These are phyloP conservation scores for Caenorhabditis afra DNA, from an alignment of 2,888 invertebrate species.

Conservation along the genomic window DNA sequence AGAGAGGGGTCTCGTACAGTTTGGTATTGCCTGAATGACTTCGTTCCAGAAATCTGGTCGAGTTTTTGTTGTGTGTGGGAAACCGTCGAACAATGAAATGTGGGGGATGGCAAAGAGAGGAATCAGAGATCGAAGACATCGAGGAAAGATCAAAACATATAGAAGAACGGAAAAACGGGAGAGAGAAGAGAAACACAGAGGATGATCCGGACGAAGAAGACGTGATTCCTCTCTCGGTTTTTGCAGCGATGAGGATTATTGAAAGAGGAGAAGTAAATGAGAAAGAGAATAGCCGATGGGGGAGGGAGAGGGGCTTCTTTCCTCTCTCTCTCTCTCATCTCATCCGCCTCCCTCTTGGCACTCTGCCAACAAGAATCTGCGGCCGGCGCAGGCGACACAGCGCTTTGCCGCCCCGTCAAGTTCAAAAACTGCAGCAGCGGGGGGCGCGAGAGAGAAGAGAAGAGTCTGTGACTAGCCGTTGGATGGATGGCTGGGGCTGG, in stretches of 20 bases:
- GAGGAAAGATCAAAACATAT: neutral
- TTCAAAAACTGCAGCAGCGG: constrained; percentile 14
- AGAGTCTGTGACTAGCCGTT: too few relatives aligned
- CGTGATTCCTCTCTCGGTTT: too few relatives aligned
- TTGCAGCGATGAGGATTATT: neutral
- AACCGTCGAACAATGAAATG: too few relatives aligned
- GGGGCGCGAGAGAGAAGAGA: neutral
- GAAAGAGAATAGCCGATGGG: neutral
- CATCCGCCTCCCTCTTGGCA: constrained; percentile 3
- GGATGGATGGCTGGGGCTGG: neutral
- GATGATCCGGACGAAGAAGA: constrained; percentile 4
- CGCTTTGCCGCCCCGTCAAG: neutral
- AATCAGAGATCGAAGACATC: too few relatives aligned
- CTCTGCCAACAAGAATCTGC: constrained; percentile 1
- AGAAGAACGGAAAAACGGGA: too few relatives aligned
- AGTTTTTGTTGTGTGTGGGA: too few relatives aligned
- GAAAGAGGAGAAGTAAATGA: constrained; percentile 11
- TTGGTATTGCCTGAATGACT: too few relatives aligned
- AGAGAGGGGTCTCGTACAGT: too few relatives aligned
- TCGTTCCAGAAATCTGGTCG: too few relatives aligned
- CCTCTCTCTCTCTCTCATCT: neutral
- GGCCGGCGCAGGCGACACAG: too few relatives aligned
- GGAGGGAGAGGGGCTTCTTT: too few relatives aligned
- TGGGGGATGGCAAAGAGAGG: too few relatives aligned
- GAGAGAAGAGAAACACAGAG: neutral